Conservation (phyloP, 2,797 vertebrate genomes). For the Myotis daubentonii region DNA sequence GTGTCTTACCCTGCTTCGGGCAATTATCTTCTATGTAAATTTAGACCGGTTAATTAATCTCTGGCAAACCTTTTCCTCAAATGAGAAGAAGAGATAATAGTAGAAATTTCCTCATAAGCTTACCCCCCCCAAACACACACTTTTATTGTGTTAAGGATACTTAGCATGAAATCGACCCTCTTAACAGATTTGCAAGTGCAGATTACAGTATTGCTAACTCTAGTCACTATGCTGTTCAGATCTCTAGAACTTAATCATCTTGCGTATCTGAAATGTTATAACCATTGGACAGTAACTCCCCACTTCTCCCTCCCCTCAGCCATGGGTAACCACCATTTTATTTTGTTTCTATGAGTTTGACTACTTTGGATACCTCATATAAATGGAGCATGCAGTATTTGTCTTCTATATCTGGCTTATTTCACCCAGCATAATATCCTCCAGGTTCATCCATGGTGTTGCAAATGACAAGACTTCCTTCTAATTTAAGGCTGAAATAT, state of each 20-base stretch:
- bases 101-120: background rate
- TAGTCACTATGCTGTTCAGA: background rate
- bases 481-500: background rate
- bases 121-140: background rate
- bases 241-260: background rate
- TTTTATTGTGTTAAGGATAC: background rate
- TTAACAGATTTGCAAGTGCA: background rate
- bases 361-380: background rate
- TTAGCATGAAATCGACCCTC: background rate
- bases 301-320: background rate
- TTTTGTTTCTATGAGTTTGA: background rate
- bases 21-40: background rate
- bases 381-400: background rate
- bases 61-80: background rate
- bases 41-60: background rate
- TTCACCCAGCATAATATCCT: background rate
- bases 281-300: background rate
- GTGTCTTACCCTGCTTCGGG: background rate
- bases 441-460: background rate
- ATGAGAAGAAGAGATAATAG: conserved; percentile 4
- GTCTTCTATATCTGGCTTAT: background rate
- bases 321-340: background rate
- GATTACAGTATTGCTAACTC: background rate
- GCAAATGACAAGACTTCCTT: background rate
- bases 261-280: background rate